These are phyloP conservation scores for Myotis brandtii DNA, from an alignment of 2,113 vertebrate species.

Conservation along the genomic window DNA sequence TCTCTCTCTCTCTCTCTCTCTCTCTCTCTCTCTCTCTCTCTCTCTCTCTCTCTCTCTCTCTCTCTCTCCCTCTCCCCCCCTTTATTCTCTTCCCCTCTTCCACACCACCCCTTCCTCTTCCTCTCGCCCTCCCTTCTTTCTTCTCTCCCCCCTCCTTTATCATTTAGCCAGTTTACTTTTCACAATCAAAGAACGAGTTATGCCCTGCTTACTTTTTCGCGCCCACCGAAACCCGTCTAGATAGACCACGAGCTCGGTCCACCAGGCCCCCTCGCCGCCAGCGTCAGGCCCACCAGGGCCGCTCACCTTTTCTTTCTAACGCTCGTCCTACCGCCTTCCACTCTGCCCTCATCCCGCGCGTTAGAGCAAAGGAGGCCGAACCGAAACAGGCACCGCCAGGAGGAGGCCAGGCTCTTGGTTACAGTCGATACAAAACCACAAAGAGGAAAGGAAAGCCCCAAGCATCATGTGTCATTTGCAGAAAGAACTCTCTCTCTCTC, in stretches of 20 bases:
- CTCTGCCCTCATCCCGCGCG: conserved; percentile 1
- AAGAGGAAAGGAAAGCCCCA: not conserved
- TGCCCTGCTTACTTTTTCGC: not conserved
- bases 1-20: not conserved
- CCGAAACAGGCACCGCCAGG: conserved; percentile 45
- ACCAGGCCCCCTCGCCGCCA: not conserved
- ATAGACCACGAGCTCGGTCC: not conserved
- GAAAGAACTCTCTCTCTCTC: not conserved
- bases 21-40: no score
- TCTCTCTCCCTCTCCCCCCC: not conserved
- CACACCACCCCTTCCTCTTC: not conserved
- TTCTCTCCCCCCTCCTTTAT: not conserved
- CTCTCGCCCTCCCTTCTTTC: not conserved
- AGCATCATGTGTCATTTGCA: not conserved
- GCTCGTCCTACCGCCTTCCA: not conserved
- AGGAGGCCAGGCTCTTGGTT: not conserved
- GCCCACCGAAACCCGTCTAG: not conserved
- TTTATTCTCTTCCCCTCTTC: not conserved
- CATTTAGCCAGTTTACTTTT: not conserved
- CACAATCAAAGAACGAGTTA: not conserved
- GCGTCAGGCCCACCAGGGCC: not conserved
- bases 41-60: no score
- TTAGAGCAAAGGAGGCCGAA: conserved; percentile 49
- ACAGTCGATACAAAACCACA: conserved; percentile 4
- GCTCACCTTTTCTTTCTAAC: not conserved